Evolutionary conservation across 30 jellyfish, hydroid and myxozoan genomes (phyloP), one percentile per base, ranked within the genome.

Genomic region (Hydractinia echinata): DNA sequence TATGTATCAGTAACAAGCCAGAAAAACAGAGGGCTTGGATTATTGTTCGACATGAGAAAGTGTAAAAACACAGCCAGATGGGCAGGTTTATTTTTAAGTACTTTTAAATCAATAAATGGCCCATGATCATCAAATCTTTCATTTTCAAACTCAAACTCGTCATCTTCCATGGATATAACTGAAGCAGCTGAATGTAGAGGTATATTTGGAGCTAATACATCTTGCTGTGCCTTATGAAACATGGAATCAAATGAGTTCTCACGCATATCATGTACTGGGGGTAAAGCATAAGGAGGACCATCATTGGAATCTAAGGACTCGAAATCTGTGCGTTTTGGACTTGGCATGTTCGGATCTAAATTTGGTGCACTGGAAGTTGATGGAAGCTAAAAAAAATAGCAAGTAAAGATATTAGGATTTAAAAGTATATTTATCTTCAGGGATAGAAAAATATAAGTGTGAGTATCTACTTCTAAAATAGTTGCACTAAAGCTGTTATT

Each of bases 1-100:
- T 87, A 94, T 8, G 90, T 85, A 66, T 86, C 96, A 16, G 97
- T 87, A n/a, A 88, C 97, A 89, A 94, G 95, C 99, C 99, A 94
- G 95, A 94, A 94, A 80, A 94, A 88, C 91, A 94, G 76, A 20
- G 99, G 95, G 61, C 95, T 88, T 60, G 99, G 97, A 72, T 94
- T 95, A 66, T 95, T 88, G 81, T 94, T 94, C 1, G 99, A 89
- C 99, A 94, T 88, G 67, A 94, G 81, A 76, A 88, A 94, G 73
- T 94, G 99, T 49, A 94, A 88, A 82, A 94, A 94, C 44, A 94
- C 96, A 4, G 99, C 86, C 80, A 94, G 86, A 78, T 94, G 97
- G 62, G 99, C 99, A 54, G 99, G 99, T 73, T 85, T 88, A n/a
- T 82, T 68, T 44, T 77, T 82, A 64, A 94, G 72, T 61, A 54